Evolutionary conservation across 2,797 vertebrate genomes (phyloP).

Genomic region (Limosa lapponica): DNA sequence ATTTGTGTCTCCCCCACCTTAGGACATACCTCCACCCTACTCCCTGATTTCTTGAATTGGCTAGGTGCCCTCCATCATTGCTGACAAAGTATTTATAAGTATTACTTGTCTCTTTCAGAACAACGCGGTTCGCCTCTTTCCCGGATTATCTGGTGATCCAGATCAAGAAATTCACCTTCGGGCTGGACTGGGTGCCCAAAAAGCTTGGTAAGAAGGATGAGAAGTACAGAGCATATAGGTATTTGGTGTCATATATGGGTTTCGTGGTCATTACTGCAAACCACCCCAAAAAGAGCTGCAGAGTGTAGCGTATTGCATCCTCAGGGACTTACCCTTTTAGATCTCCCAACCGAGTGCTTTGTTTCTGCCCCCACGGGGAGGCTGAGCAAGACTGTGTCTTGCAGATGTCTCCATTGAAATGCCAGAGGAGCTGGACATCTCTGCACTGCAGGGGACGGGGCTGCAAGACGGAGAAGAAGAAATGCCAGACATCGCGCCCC

Average conservation of each 20-base stretch:
- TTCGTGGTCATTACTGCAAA: neutral
- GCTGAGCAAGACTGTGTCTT: neutral
- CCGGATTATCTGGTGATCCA: conserved; percentile 98
- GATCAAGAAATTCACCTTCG: conserved; percentile 99
- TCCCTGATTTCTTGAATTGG: neutral
- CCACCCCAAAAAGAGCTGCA: neutral
- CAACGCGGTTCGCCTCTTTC: conserved; percentile 97
- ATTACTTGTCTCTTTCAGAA: conserved; percentile 78
- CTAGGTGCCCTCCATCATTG: neutral
- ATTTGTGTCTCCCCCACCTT: neutral
- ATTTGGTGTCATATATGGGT: neutral
- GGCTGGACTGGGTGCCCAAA: conserved; percentile 98
- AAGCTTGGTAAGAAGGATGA: conserved; percentile 88
- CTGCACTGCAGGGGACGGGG: conserved; percentile 87
- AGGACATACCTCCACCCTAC: neutral
- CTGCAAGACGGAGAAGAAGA: conserved; percentile 96
- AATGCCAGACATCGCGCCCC: conserved; percentile 96
- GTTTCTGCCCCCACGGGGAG: neutral
- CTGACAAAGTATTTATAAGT: neutral
- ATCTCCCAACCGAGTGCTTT: neutral
- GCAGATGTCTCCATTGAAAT: conserved; percentile 97
- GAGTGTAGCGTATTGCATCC: neutral
- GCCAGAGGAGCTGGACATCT: conserved; percentile 94
- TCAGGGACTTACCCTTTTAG: neutral
- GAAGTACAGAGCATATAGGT: neutral